A percentile compares a stretch with the other conserved stretches of the same genome.
Conservation (phyloP, 2,888 invertebrate species). For the Agrochola litura region DNA sequence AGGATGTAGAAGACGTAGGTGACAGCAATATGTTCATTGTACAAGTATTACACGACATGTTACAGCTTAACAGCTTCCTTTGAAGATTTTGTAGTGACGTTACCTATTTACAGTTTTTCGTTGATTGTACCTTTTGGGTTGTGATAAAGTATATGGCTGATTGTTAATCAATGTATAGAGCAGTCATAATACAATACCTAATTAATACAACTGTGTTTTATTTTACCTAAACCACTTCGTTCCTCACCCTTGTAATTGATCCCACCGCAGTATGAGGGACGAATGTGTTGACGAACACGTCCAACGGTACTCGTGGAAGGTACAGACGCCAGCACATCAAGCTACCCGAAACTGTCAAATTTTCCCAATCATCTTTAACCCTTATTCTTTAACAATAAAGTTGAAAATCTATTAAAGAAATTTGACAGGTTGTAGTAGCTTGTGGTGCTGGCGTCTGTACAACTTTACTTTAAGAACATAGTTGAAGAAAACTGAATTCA, state of each 20-base stretch:
- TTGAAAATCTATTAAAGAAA: too few species aligned
- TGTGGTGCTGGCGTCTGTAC: too few species aligned
- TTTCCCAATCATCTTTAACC: too few species aligned
- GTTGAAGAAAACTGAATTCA: too few species aligned
- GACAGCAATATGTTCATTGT: conserved; percentile 68
- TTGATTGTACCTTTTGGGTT: conserved; percentile 78
- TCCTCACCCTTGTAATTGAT: not conserved
- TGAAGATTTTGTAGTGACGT: conserved; percentile 69
- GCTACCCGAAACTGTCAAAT: too few species aligned
- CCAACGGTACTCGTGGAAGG: too few species aligned
- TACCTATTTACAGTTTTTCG: conserved; percentile 55
- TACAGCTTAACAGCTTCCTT: conserved; percentile 70
- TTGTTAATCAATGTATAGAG: conserved; percentile 81
- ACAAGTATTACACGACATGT: conserved; percentile 70
- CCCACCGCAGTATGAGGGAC: too few species aligned
- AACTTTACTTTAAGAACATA: too few species aligned
- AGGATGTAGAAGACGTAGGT: conserved; percentile 72
- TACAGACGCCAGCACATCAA: too few species aligned
- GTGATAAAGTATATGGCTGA: conserved; percentile 82
- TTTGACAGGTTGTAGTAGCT: too few species aligned
- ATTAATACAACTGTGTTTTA: conserved; percentile 64
- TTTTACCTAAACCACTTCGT: conserved; percentile 43
- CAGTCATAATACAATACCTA: conserved; percentile 75
- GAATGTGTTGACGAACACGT: too few species aligned
- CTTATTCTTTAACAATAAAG: too few species aligned